Evolutionary conservation across 2,113 vertebrate species (phyloP).

Genomic region (Cardinalis cardinalis): DNA sequence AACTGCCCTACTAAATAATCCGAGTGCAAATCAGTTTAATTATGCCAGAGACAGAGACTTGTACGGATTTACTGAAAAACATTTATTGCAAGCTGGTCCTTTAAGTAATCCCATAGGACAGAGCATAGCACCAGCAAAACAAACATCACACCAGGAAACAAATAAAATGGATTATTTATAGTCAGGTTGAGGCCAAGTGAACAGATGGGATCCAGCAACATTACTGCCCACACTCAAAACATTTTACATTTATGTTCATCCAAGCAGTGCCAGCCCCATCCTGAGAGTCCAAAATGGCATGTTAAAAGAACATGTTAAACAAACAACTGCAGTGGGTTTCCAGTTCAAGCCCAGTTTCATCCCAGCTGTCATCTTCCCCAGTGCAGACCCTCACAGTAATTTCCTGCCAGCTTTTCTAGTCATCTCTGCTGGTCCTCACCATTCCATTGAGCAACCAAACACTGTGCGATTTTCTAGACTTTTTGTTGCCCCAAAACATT

Average conservation of each 20-base stretch:
- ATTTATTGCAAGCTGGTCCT: neutral
- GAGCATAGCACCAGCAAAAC: neutral
- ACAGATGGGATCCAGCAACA: conserved; percentile 8
- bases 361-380: neutral
- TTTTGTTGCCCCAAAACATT: neutral
- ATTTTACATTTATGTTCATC: neutral
- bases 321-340: neutral
- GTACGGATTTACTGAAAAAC: neutral
- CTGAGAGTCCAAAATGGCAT: neutral
- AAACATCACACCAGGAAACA: conserved; percentile 25
- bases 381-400: neutral
- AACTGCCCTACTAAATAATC: neutral
- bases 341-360: neutral
- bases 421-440: neutral
- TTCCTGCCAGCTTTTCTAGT: neutral
- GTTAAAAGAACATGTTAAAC: neutral
- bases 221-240: neutral
- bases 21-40: neutral
- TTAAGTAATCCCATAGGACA: neutral
- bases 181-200: neutral
- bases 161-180: conserved; percentile 4
- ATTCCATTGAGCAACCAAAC: neutral
- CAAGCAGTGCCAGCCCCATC: neutral
- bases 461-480: neutral
- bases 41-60: neutral